Percentiles rank a stretch among this genome's conserved stretches.
These are phyloP conservation scores for Epiblema foenella DNA, from an alignment of 2,888 invertebrate genomes.

Conservation along the genomic window DNA sequence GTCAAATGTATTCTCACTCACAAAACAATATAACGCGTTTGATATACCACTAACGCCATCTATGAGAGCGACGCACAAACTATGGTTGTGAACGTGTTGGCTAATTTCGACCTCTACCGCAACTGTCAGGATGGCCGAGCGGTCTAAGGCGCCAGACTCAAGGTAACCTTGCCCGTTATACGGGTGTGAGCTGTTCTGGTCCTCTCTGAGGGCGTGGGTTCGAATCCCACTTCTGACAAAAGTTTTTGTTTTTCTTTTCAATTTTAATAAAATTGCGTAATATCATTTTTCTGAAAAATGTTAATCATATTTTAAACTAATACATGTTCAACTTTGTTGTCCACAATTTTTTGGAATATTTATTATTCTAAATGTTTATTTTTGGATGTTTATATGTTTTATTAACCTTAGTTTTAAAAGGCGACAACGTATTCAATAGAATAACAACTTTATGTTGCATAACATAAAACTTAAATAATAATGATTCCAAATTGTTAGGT, in stretches of 20 bases:
- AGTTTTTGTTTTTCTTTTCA: slow-evolving; percentile 61
- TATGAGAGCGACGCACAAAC: slow-evolving; percentile 47
- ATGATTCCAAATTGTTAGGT: not conserved
- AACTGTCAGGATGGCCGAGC: slow-evolving; percentile 92
- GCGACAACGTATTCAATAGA: too few species aligned
- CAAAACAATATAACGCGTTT: not conserved
- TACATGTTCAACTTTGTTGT: too few species aligned
- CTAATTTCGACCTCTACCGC: slow-evolving; percentile 51
- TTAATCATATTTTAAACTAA: too few species aligned
- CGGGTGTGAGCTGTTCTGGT: slow-evolving; percentile 88
- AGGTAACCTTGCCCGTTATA: slow-evolving; percentile 84
- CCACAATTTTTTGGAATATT: too few species aligned
- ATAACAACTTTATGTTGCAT: too few species aligned
- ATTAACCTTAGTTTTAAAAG: too few species aligned
- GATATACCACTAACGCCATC: slow-evolving; percentile 57
- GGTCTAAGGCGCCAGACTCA: slow-evolving; percentile 93
- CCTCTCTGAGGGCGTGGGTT: slow-evolving; percentile 93
- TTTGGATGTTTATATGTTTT: too few species aligned
- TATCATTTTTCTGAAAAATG: too few species aligned
- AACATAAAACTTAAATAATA: not conserved
- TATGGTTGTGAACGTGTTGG: slow-evolving; percentile 45
- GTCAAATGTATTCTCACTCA: not conserved
- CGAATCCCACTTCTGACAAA: slow-evolving; percentile 92
- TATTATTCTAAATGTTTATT: too few species aligned
- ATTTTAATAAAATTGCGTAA: slow-evolving; percentile 21